Base-by-base conservation (phyloP, 2,113 vertebrate genomes). In the Egretta garzetta region DNA sequence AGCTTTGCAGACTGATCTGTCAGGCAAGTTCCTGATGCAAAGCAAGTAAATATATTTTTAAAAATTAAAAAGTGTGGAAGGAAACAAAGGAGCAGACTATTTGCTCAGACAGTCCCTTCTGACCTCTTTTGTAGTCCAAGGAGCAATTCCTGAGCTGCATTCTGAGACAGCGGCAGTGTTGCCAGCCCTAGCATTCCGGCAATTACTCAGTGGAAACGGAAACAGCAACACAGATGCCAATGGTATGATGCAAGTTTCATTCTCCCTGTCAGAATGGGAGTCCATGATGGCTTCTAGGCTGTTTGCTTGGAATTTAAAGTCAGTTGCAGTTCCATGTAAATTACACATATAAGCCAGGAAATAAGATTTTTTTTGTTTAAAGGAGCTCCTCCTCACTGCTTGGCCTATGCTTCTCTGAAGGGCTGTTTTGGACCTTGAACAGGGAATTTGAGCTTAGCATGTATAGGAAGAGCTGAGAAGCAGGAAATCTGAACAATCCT, bases 141-240 rank as follows among this genome's bases (percentile, higher is more conserved):
- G 39, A 86, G 67, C 68, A 45, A 67, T 86, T 83, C 88, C 89
- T 74, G 73, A 82, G 80, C 89, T 75, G 76, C 74, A 68, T 86
- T 93, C 79, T 49, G 88, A 85, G 92, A 77, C 76, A 85, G 80
- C 74, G 43, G n/a, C 71, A 60, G 50, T 4, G 41, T 23, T 94
- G 93, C 88, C 86, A 94, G 94, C 79, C 60, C 95, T 47, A 73
- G 63, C 52, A 68, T 84, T 96, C 86, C 11, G 3, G 91, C 64
- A 87, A 5, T 73, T 96, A 75, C 70, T 93, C 82, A 70, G 50
- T 84, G 84, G 74, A 95, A 96, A 79, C 76, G 86, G 96, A 96
- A 97, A 96, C 53, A 88, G 62, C 80, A 53, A 60, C 8, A 41
- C 7, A 60, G 67, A 87, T 74, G 92, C 90, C 97, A 96, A 49